Evolutionary conservation across 2,113 vertebrate species (phyloP).

Genomic region (Eolophus roseicapilla): DNA sequence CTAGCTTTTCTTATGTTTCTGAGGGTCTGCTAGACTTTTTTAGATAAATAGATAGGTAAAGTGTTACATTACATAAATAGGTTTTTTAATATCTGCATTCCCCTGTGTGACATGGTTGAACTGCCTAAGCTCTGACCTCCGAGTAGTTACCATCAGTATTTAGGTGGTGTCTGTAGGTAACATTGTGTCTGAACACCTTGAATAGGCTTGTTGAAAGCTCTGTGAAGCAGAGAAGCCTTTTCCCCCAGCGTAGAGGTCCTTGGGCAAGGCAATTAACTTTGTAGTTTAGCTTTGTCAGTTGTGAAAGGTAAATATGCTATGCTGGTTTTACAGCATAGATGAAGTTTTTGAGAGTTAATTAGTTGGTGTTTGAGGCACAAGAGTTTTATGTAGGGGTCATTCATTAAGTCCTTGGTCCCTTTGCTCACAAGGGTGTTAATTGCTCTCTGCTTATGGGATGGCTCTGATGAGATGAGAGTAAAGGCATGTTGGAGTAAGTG

Average conservation of each 20-base stretch:
- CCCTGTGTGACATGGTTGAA: fast-evolving
- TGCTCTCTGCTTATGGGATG: not conserved
- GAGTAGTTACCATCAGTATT: not conserved
- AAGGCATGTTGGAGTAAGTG: not conserved
- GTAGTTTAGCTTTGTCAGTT: not conserved
- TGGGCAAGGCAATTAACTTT: not conserved
- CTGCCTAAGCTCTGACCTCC: not conserved
- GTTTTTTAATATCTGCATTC: not conserved
- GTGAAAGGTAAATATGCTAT: not conserved
- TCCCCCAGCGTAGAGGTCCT: not conserved
- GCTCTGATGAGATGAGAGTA: not conserved
- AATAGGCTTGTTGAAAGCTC: not conserved
- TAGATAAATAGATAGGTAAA: not conserved
- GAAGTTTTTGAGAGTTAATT: not conserved
- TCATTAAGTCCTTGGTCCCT: not conserved
- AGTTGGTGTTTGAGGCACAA: not conserved
- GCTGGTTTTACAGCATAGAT: not conserved
- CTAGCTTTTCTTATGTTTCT: not conserved
- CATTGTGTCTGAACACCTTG: not conserved
- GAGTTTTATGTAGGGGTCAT: not conserved
- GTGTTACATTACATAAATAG: not conserved
- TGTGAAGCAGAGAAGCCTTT: not conserved
- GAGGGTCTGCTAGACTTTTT: not conserved
- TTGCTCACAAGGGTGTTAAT: not conserved
- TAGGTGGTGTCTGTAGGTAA: not conserved